Base-by-base conservation (phyloP, 2,797 vertebrate species). In the Octomys mimax region DNA sequence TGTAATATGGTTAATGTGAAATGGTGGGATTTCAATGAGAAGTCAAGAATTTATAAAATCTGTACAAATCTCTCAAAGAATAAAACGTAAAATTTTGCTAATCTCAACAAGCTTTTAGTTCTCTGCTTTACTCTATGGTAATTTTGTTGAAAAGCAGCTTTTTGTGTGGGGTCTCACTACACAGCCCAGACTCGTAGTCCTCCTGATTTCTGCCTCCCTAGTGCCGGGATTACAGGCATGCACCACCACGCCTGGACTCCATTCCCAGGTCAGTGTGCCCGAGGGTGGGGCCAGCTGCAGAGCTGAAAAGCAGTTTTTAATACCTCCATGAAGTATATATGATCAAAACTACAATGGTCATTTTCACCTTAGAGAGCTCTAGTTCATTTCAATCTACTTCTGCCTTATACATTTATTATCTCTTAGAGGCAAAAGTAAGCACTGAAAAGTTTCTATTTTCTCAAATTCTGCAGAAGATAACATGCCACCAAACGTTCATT, bases 31-130 rank as follows among this genome's bases (percentile, higher is more conserved):
- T 94, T 96, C 66, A 92, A 93, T 18, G 36, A 79, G 49, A 64
- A 75, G 31, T 87, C 36, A 84, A 91, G 4, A 49, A 94, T 77
- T 89, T 87, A 73, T 2, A 94, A 93, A 87, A 93, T 77, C 26
- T 73, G 6, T 91, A 33, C 0, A 70, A 89, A 46, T 64, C 94
- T 33, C 7, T 46, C 42, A 49, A 54, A n/a, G 18, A 28, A 42
- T 62, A 52, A 52, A 70, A 90, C 12, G n/a, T 64, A 70, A 24
- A 82, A 87, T 12, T 66, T 71, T 85, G 62, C 39, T 36, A 90
- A 61, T 82, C 95, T 86, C 73, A 90, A 66, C 12, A 5, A 84
- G 68, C 7, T 90, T 95, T 94, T 68, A 82, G 46, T 87, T 87
- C 64, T 95, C 52, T 87, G n/a, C 8, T 54, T 93, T 94, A 88